Conservation (phyloP, 2,888 invertebrate species). For the Ecdyonurus torrentis region DNA sequence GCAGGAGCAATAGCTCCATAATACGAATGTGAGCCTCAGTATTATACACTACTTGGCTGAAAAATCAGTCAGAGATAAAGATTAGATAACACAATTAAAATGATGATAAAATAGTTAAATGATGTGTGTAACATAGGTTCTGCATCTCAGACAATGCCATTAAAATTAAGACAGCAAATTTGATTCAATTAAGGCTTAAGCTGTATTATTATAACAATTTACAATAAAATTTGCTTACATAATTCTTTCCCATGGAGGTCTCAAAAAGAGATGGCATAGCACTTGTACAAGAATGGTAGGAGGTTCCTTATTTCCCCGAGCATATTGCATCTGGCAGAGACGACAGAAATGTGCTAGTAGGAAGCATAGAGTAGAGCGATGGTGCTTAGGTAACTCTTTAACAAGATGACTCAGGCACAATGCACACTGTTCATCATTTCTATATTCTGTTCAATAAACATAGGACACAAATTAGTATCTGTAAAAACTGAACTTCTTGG, state of each 20-base stretch:
- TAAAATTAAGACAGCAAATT: too few species aligned
- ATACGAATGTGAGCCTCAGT: constrained; percentile 54
- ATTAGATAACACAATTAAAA: background rate
- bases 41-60: constrained; percentile 56
- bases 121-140: too few species aligned
- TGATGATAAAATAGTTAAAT: too few species aligned
- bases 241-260: constrained; percentile 61
- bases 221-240: too few species aligned
- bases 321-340: constrained; percentile 48
- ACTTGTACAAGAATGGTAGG: constrained; percentile 50
- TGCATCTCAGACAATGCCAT: too few species aligned
- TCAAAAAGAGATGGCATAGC: constrained; percentile 51
- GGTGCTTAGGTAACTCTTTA: constrained; percentile 43
- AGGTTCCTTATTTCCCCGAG: constrained; percentile 42
- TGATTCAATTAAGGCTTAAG: too few species aligned
- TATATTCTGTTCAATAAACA: constrained; percentile 22
- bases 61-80: constrained; percentile 18
- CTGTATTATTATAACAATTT: too few species aligned
- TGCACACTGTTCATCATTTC: constrained; percentile 38
- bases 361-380: constrained; percentile 41
- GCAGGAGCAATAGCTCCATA: constrained; percentile 46
- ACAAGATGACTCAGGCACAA: constrained; percentile 34
- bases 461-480: background rate
- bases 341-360: constrained; percentile 54
- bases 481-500: background rate